A percentile compares a stretch with the other conserved stretches of the same genome.
Conservation (phyloP, 1,140 invertebrate genomes). For the Diploscapter pachys region DNA sequence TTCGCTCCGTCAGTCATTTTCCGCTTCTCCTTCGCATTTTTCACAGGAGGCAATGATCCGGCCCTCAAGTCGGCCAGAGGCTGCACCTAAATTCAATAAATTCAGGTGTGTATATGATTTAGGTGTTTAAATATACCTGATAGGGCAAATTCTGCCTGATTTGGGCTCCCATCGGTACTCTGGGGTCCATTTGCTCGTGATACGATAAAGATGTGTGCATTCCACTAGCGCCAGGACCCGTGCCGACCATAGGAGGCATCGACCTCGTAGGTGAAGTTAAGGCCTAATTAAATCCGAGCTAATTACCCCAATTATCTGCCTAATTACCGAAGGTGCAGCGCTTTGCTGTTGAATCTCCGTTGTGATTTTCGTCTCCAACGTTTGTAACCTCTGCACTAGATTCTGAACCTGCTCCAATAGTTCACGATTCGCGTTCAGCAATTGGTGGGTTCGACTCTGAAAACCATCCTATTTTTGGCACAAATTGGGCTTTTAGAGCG, state of each 20-base stretch:
- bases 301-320: conserved; percentile 1
- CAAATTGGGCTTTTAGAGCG: neutral
- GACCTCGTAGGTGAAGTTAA: conserved; percentile 12
- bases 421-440: conserved; percentile 88
- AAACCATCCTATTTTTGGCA: conserved; percentile 37
- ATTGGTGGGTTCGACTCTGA: conserved; percentile 83
- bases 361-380: conserved; percentile 69
- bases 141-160: conserved; percentile 10
- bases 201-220: neutral
- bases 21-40: conserved; percentile 24
- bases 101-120: neutral
- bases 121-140: conserved; percentile 7
- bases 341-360: conserved; percentile 42
- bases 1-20: conserved; percentile 38
- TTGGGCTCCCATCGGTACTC: conserved; percentile 3
- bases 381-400: conserved; percentile 77
- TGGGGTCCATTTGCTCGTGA: conserved; percentile 7
- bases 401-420: conserved; percentile 85
- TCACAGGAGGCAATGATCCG: conserved; percentile 41
- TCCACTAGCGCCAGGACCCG: neutral
- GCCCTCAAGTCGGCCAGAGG: conserved; percentile 45
- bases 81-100: conserved; percentile 41
- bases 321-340: neutral
- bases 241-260: conserved; percentile 2
- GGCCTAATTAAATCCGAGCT: neutral